Base-by-base conservation (phyloP, 2,113 vertebrate genomes). In the Aegypius monachus region DNA sequence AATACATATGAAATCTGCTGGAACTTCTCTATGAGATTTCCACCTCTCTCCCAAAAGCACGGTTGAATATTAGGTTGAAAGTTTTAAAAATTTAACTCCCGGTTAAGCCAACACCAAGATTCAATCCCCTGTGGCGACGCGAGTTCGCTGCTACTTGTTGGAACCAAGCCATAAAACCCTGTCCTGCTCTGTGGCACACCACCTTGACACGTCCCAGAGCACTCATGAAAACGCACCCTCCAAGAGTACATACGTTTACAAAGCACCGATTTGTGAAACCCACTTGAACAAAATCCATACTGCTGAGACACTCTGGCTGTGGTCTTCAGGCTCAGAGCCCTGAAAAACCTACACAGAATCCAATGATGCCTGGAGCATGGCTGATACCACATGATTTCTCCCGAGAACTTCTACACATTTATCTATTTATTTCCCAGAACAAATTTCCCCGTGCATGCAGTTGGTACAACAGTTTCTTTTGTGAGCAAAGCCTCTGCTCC, bases 291-390 rank as follows among this genome's bases (percentile, higher is more conserved):
- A 8, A 6, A 73, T 8, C 38, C 2, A 2, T 11, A 47, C 13
- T 23, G n/a, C 52, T 0, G 0, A 84, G 55, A 53, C 3, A 0
- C 2, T 32, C 20, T 40, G 25, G 43, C 25, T 38, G 19, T 3
- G 13, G 47, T 43, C n/a, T 52, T 65, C 71, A 78, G n/a, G 36
- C 36, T 34, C 50, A 55, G 31, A 90, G 62, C 42, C 45, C 45
- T 75, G 45, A 83, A 77, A 90, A 81, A 58, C 6, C 1, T 10
- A 32, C 0, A 0, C 40, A 65, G 52, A 59, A 85, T 21, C n/a
- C 42, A 43, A n/a, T 3, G 14, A 14, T 36, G 34, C 43, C 86
- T 84, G 25, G 22, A 84, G 25, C 2, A 8, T 3, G 65, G 26
- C 45, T n/a, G 68, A 92, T 53, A 80, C 6, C 40, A 56, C 16